Percentiles rank a stretch among this genome's conserved stretches.
phyloP scores from a whole-genome alignment of 2,888 invertebrate genomes.

The Nasonovia ribisnigri region DNA sequence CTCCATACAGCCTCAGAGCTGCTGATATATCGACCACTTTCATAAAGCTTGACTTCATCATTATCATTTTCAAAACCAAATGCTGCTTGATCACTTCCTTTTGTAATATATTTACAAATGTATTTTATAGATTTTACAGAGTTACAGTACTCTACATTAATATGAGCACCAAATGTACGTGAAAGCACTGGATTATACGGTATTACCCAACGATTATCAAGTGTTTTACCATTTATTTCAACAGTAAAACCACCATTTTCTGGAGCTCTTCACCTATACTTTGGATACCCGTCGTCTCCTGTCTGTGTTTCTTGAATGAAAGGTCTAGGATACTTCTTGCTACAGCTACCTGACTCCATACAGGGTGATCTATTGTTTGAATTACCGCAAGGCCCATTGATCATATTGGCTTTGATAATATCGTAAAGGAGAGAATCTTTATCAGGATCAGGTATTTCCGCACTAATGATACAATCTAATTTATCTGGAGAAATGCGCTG shows the following conservation, averaged over 20 bases:
- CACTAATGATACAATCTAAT: no score
- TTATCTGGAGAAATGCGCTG: no score
- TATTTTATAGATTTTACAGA: conserved; percentile 71
- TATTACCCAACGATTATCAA: conserved; percentile 70
- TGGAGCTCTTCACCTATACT: conserved; percentile 67
- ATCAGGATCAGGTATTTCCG: no score
- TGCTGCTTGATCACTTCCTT: conserved; percentile 70
- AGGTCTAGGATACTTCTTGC: no score
- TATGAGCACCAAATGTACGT: conserved; percentile 69
- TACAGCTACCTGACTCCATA: no score
- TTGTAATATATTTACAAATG: conserved; percentile 71
- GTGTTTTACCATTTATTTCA: conserved; percentile 66
- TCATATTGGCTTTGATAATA: conserved; percentile 67
- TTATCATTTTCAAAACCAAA: conserved; percentile 68
- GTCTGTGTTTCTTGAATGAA: no score
- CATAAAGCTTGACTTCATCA: conserved; percentile 68
- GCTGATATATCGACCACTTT: conserved; percentile 69
- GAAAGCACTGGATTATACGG: conserved; percentile 69
- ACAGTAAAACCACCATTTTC: conserved; percentile 66
- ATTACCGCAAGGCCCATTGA: conserved; percentile 71
- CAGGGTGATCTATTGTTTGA: conserved; percentile 66
- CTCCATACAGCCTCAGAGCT: conserved; percentile 69
- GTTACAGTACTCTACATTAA: conserved; percentile 71
- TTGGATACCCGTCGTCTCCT: conserved; percentile 68
- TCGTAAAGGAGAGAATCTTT: no score